Evolutionary conservation across 2,113 vertebrate species (phyloP), one percentile per base, ranked within the genome.

Genomic region (Prionailurus viverrinus): DNA sequence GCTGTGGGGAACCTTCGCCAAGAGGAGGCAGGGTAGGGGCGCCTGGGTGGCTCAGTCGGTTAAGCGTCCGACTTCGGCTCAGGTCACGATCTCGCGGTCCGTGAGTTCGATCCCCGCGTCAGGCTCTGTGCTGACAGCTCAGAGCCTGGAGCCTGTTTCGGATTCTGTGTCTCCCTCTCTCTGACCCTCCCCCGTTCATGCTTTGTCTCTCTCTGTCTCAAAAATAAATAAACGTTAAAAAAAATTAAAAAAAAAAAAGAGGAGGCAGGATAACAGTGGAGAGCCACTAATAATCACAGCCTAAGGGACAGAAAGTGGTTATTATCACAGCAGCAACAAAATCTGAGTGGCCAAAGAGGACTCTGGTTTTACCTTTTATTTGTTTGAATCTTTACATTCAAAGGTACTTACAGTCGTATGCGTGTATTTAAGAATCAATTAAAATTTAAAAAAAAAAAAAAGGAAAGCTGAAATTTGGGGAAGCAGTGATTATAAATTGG

Each of bases 361-460:
- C 25, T 84, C 86, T 3, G n/a, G 51, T 25, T 61, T 82, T 65
- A 81, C 7, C 27, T 83, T 7, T 66, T 83, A 78, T 51, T 51
- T 68, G 41, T 41, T 63, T 82, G 41, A 95, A 71, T 76, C 3
- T 68, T 90, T 94, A 58, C 19, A 69, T 12, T 88, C 41, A 88
- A 91, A 79, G 25, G 0, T 53, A 69, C 69, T 71, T 69, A 76
- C 82, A 81, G 16, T 82, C 87, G 25, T 84, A 27, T 85, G 36
- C 16, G 55, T 65, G 55, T 39, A 80, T 91, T 23, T 48, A 74
- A 71, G 16, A 95, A 88, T 83, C 81, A 74, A 58, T 79, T n/a
- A 66, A 81, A 45, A 63, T 31, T 58, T 84, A 33, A 21, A 92
- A 89, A 92, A 95, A 78, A n/a, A 78, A 95, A 89, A 92, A 95